Evolutionary conservation across 1,140 invertebrate genomes (phyloP).

Genomic region (Gonioctena quinquepunctata): DNA sequence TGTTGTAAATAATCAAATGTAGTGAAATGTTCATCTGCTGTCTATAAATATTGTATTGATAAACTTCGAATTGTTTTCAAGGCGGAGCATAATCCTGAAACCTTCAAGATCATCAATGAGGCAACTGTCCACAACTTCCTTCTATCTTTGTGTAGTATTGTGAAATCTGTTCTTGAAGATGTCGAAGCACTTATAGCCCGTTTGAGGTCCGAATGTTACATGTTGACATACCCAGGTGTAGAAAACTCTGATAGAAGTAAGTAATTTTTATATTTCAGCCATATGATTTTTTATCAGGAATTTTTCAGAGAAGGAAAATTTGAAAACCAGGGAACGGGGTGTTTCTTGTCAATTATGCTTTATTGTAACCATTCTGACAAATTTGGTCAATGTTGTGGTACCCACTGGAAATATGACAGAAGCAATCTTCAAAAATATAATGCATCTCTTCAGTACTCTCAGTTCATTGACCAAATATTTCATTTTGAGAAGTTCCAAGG

Average conservation of each 20-base stretch:
- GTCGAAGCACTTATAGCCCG: slow-evolving; percentile 55
- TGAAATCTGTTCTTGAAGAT: slow-evolving; percentile 57
- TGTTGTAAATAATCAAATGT: too few relatives aligned
- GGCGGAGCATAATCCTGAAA: slow-evolving; percentile 36
- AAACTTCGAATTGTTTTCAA: slow-evolving; percentile 24
- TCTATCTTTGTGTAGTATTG: slow-evolving; percentile 47
- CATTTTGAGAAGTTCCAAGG: slow-evolving; percentile 50
- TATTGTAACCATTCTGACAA: slow-evolving; percentile 53
- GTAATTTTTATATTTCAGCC: neutral
- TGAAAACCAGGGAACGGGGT: slow-evolving; percentile 57
- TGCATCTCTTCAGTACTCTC: slow-evolving; percentile 55
- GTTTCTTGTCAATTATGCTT: slow-evolving; percentile 58
- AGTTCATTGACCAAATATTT: slow-evolving; percentile 60
- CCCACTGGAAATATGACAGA: slow-evolving; percentile 54
- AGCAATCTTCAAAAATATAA: slow-evolving; percentile 57
- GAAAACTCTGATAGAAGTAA: slow-evolving; percentile 47
- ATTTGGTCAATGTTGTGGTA: slow-evolving; percentile 51
- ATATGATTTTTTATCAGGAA: neutral
- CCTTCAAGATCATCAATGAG: slow-evolving; percentile 55
- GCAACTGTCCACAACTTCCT: slow-evolving; percentile 49
- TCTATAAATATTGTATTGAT: slow-evolving; percentile 11
- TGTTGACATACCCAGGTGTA: slow-evolving; percentile 45
- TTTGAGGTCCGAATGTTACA: slow-evolving; percentile 56
- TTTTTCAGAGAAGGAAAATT: slow-evolving; percentile 49
- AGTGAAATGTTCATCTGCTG: too few relatives aligned